A percentile compares a stretch with the other conserved stretches of the same genome.
phyloP scores from a whole-genome alignment of 2,888 invertebrate species.

The Thelaira solivaga region DNA sequence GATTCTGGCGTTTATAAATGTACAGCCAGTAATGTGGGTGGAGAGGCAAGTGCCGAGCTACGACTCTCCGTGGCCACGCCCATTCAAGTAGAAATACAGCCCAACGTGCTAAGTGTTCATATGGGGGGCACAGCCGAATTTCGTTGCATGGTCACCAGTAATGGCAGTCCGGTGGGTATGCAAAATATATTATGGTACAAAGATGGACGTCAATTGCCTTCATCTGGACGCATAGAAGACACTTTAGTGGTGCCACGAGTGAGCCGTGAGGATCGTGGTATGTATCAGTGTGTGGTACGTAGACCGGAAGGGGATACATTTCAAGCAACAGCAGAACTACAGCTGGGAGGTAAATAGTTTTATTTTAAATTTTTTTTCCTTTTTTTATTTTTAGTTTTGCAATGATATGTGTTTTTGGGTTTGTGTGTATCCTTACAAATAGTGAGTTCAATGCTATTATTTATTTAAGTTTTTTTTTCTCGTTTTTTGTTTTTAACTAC shows the following conservation, averaged over 20 bases:
- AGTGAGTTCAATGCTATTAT: neutral
- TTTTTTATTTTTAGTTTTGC: too few species aligned
- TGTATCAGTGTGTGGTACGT: constrained; percentile 86
- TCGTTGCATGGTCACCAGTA: constrained; percentile 80
- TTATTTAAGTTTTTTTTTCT: neutral
- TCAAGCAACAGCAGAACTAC: constrained; percentile 86
- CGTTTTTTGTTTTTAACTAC: neutral
- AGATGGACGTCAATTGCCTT: constrained; percentile 83
- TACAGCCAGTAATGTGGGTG: constrained; percentile 83
- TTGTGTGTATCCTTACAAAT: too few species aligned
- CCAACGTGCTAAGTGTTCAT: constrained; percentile 83
- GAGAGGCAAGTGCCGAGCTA: constrained; percentile 84
- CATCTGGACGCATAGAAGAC: constrained; percentile 82
- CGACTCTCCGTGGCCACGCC: constrained; percentile 82
- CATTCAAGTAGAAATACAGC: constrained; percentile 83
- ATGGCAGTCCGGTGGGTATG: constrained; percentile 79
- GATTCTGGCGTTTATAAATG: constrained; percentile 84
- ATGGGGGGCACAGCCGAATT: constrained; percentile 87
- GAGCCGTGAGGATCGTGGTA: constrained; percentile 84
- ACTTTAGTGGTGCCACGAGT: constrained; percentile 82
- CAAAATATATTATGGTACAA: constrained; percentile 83
- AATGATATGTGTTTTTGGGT: too few species aligned
- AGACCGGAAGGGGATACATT: constrained; percentile 85
- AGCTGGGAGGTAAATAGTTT: constrained; percentile 84
- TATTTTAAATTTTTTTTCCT: constrained; percentile 28